These are phyloP conservation scores for Leucophenga montana DNA, from an alignment of 2,888 invertebrate species.

Conservation along the genomic window DNA sequence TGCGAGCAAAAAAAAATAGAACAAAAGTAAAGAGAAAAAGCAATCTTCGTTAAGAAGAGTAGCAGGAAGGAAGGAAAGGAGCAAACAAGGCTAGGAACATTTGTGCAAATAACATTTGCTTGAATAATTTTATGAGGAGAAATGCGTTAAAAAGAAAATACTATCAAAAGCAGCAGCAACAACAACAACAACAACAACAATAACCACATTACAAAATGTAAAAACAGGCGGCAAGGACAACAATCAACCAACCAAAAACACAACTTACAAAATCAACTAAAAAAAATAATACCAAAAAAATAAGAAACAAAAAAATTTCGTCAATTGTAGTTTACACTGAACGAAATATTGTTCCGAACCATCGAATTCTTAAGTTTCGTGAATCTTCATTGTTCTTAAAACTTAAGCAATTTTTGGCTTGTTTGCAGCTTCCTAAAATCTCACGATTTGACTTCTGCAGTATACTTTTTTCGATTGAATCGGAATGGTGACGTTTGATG, in stretches of 20 bases:
- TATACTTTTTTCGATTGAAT: too few species aligned
- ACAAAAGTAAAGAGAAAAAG: background rate
- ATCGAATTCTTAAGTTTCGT: too few species aligned
- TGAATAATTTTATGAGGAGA: conserved; percentile 47
- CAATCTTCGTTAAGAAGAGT: background rate
- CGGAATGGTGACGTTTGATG: too few species aligned
- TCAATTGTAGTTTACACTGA: too few species aligned
- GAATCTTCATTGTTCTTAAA: too few species aligned
- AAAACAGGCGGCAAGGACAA: background rate
- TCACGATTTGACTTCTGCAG: too few species aligned
- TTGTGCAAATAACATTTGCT: conserved; percentile 49
- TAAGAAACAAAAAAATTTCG: background rate
- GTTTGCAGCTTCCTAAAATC: too few species aligned
- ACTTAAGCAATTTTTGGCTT: too few species aligned
- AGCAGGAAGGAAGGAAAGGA: conserved; percentile 28
- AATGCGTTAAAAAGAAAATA: background rate
- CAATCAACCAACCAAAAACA: conserved; percentile 12
- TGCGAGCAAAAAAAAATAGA: background rate
- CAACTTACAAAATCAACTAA: conserved; percentile 35
- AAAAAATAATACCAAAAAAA: background rate
- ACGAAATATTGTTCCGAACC: too few species aligned
- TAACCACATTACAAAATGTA: too few species aligned
- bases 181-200: conserved; percentile 1
- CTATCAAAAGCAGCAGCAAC: background rate
- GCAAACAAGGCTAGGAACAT: conserved; percentile 45